Percentiles rank a stretch among this genome's conserved stretches.
Evolutionary conservation across 2,797 vertebrate genomes (phyloP).

Genomic region (Galagoides demidoff): DNA sequence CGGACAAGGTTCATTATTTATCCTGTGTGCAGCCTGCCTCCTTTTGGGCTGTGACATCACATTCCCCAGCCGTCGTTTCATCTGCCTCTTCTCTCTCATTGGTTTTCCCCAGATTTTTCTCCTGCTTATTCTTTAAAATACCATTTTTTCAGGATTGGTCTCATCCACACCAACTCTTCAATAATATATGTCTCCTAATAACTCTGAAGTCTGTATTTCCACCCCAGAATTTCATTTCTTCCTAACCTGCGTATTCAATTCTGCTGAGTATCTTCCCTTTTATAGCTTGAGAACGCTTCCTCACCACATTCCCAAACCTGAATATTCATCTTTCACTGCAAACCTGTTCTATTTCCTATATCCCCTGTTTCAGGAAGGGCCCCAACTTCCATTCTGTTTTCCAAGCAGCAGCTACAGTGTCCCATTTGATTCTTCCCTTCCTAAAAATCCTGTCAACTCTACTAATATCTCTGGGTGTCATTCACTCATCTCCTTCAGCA

Average conservation of each 20-base stretch:
- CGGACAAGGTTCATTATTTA: not conserved
- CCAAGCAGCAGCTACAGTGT: not conserved
- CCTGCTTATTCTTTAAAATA: not conserved
- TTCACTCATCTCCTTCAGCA: not conserved
- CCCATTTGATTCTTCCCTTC: not conserved
- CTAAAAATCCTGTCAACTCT: not conserved
- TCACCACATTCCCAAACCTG: not conserved
- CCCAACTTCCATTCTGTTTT: not conserved
- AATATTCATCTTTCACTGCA: not conserved
- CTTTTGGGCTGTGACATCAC: not conserved
- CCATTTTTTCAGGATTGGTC: not conserved
- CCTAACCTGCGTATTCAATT: not conserved
- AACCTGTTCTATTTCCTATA: not conserved
- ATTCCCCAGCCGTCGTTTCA: not conserved
- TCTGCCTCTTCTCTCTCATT: not conserved
- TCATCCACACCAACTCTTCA: not conserved
- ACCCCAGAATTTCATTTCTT: not conserved
- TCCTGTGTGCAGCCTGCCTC: not conserved
- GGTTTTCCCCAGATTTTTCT: not conserved
- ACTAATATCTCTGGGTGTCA: not conserved
- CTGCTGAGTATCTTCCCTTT: not conserved
- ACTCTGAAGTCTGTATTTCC: not conserved
- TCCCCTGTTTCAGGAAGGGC: not conserved
- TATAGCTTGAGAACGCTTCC: not conserved
- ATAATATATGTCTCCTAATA: not conserved